Percentiles rank a stretch among this genome's conserved stretches.
Conservation (phyloP, 1,140 invertebrate species). For the Anagrus nilaparvatae region DNA sequence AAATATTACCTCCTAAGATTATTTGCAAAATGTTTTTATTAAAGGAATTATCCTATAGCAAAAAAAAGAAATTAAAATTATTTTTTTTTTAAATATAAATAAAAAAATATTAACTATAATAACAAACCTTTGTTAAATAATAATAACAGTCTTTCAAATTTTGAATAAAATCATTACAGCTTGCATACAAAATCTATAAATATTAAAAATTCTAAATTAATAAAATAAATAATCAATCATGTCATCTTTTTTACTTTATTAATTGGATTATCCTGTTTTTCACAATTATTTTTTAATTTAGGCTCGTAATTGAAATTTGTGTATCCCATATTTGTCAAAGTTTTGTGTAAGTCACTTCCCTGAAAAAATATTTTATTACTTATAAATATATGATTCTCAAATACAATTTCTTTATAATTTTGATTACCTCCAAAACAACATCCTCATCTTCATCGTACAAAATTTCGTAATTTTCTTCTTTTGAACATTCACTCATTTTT, state of each 20-base stretch:
- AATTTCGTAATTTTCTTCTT: constrained; percentile 1
- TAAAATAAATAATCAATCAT: neutral
- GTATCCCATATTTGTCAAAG: constrained; percentile 28
- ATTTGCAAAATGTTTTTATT: constrained; percentile 21
- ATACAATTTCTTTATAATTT: neutral
- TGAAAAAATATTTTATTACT: constrained; percentile 16
- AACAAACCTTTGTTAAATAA: constrained; percentile 12
- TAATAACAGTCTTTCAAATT: constrained; percentile 12
- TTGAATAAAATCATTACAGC: constrained; percentile 9
- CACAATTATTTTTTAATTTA: constrained; percentile 12
- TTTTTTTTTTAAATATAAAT: neutral
- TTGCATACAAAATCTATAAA: constrained; percentile 5
- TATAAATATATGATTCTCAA: constrained; percentile 5
- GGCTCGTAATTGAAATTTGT: constrained; percentile 29
- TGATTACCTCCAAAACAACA: constrained; percentile 26
- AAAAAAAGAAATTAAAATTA: neutral
- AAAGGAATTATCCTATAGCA: constrained; percentile 18
- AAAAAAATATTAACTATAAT: constrained; percentile 5
- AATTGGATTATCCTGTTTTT: constrained; percentile 10
- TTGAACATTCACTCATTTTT: constrained; percentile 15
- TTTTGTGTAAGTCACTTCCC: constrained; percentile 32
- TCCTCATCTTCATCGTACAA: constrained; percentile 25
- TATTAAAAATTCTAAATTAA: constrained; percentile 16
- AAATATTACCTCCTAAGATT: constrained; percentile 27
- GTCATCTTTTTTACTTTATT: constrained; percentile 8